Evolutionary conservation across 2,113 vertebrate genomes (phyloP), one percentile per base, ranked within the genome.

Genomic region (Nicator chloris): DNA sequence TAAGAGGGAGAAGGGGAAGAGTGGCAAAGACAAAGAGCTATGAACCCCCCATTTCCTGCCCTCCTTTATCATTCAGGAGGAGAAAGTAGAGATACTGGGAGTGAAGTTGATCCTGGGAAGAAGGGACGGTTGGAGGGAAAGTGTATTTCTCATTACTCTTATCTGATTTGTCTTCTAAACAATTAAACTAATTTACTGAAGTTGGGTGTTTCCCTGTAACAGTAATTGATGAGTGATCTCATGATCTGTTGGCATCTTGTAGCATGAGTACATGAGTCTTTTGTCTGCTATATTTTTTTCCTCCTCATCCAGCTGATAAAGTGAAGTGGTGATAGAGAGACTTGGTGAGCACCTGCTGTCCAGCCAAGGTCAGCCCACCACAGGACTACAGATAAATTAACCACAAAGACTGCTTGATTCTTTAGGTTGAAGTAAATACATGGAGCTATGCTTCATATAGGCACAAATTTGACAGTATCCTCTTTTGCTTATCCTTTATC

Each of bases 1-100:
- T 23, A 18, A 33, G 23, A 30, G 3, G 3, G 13, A 45, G 13
- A 20, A 35, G 13, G 1, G 7, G 7, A 57, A 35, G 15, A 45
- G 13, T 17, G 9, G 21, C 15, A 44, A 57, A 60, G 19, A 26
- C 6, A 49, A n/a, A n/a, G 16, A 14, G 6, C 10, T n/a, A 26
- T 22, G 18, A 66, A 28, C 2, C 1, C 4, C 5, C 3, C 3
- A 2, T 45, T 66, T 13, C 4, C 4, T 6, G 3, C 12, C 4
- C 2, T 35, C 5, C 30, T 71, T 7, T 5, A 4, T 16, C 27
- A n/a, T 14, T 42, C 3, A 2, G 7, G 31, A 53, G 21, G 13
- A 40, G 7, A 6, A 82, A 12, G 24, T 4, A 39, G n/a, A 39
- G 20, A 37, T 37, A 33, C 1, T 37, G 26, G 7, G 8, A 69